Base-by-base conservation (phyloP, 2,888 invertebrate species). In the Taphrorychus bicolor region DNA sequence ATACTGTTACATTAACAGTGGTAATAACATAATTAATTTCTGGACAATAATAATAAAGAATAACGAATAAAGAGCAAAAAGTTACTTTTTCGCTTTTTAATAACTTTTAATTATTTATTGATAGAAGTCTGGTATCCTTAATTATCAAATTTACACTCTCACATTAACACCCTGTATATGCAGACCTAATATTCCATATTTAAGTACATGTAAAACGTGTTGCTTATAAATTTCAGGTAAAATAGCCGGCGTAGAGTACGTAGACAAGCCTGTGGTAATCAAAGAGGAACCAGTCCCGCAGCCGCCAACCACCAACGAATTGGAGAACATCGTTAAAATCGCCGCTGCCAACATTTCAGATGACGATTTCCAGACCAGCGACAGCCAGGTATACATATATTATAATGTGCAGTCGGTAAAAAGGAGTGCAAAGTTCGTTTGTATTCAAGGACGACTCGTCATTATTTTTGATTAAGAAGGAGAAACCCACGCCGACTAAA, bases 291-390 rank as follows among this genome's bases (percentile, higher is more conserved):
- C 84, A 11, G 71, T 74, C 63, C 70, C 75, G n/a, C 65, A 69
- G 19, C 69, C 70, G 1, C 45, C 59, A 5, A 58, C 59, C 7
- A 63, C 71, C 17, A 71, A 65, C 5, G 70, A 73, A 23, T 45
- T 74, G 49, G 82, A 81, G 58, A 81, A 80, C 69, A 76, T 82
- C 57, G 81, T 81, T 3, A 79, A 81, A 64, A 66, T 81, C 54
- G 81, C 81, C 1, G 80, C 81, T 0, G 81, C 81, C 0, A 81
- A 81, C 70, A 78, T 81, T 17, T 77, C 81, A 0, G 77, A 80
- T 51, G 80, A 80, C 24, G 78, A 79, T 66, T 14, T 63, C 3
- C 76, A 75, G 57, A 71, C 71, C 16, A 76, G 75, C n/a, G 63
- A 66, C n/a, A 53, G 53, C 21, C 64, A 63, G 60, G 66, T 63